Conservation (phyloP, 2,888 invertebrate species). For the Plemyria rubiginata region DNA sequence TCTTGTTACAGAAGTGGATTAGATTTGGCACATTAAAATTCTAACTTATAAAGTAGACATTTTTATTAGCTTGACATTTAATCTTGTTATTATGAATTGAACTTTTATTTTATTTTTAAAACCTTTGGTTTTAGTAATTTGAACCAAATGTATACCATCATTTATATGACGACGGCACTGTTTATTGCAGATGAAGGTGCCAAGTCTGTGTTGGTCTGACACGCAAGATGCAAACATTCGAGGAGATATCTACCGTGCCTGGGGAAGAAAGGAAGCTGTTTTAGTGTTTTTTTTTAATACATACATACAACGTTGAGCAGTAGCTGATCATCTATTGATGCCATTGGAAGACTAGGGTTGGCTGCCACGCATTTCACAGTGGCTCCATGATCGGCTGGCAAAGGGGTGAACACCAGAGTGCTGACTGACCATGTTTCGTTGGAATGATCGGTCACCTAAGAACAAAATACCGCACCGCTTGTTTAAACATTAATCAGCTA, state of each 20-base stretch:
- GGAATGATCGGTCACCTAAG: conserved; percentile 85
- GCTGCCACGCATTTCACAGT: conserved; percentile 92
- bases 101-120: too few relatives aligned
- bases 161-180: too few relatives aligned
- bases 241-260: too few relatives aligned
- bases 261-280: too few relatives aligned
- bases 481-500: too few relatives aligned
- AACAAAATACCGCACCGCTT: too few relatives aligned
- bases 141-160: too few relatives aligned
- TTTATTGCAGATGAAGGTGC: too few relatives aligned
- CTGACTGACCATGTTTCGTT: conserved; percentile 91
- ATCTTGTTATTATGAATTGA: neutral
- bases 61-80: neutral
- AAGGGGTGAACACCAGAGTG: conserved; percentile 90
- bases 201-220: too few relatives aligned
- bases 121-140: too few relatives aligned
- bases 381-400: conserved; percentile 92
- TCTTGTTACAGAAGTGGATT: neutral
- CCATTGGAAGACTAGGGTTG: conserved; percentile 90
- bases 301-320: conserved; percentile 95
- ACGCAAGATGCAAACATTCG: too few relatives aligned
- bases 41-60: neutral
- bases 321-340: conserved; percentile 91
- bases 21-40: neutral
- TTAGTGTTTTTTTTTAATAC: too few relatives aligned